These are phyloP conservation scores for cattle (Bos taurus) DNA, from an alignment of 2,113 vertebrate genomes.

Conservation along the genomic window DNA sequence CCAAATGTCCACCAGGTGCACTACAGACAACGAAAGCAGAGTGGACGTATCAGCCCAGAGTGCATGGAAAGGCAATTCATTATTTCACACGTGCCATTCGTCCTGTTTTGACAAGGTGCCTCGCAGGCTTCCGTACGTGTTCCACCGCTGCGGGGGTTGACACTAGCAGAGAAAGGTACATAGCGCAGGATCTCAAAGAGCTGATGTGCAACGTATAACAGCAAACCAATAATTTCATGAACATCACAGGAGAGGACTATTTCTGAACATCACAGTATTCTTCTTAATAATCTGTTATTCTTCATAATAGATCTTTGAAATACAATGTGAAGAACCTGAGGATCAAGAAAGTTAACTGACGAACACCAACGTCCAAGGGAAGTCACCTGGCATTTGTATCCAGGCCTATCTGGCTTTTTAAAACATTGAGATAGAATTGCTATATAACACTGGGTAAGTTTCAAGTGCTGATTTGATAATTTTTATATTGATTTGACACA, in stretches of 20 bases:
- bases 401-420: not conserved
- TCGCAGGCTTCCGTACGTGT: fast-evolving
- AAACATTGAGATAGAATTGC: not conserved
- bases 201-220: not conserved
- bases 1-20: constrained; percentile 99
- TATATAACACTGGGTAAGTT: not conserved
- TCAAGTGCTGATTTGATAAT: not conserved
- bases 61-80: not conserved
- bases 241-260: not conserved
- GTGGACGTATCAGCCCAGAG: not conserved
- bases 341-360: not conserved
- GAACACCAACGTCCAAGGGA: not conserved
- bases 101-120: not conserved
- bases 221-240: not conserved
- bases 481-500: not conserved
- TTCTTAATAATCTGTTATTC: not conserved
- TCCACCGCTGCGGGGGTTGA: not conserved
- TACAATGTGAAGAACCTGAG: not conserved
- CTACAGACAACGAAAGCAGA: constrained; percentile 78
- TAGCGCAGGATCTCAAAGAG: not conserved
- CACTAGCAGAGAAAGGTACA: not conserved
- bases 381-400: not conserved
- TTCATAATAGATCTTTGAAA: not conserved
- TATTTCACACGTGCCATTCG: not conserved
- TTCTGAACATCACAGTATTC: not conserved